Base-by-base conservation (phyloP, 2,113 vertebrate species). In the Ancistrus triradiatus region DNA sequence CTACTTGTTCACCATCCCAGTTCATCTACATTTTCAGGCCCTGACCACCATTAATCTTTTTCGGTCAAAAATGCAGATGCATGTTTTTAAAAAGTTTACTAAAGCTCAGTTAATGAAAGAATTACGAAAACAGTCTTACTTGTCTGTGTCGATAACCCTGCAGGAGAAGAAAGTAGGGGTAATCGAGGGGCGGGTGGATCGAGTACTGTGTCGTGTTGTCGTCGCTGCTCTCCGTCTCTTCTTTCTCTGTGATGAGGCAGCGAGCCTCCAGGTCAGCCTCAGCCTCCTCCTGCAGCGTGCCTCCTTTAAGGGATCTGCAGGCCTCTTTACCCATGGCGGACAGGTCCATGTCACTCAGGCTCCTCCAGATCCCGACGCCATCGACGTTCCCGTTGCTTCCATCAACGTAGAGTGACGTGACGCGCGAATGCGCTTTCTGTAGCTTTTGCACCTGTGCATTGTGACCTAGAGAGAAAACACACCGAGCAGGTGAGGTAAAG, bases 151-250 rank as follows among this genome's bases (percentile, higher is more conserved):
- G 84, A 77, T 82, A 90, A 18, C 89, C 88, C 49, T 88, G 88
- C 66, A 90, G 71, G 35, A 90, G 79, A 10, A 90, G 85, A 73
- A 90, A 89, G 76, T 90, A 90, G 0, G 88, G 89, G 59, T 85
- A 87, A 68, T 90, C 85, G 1, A 86, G 85, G 0, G 89, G 89
- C 0, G 84, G 84, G 63, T 86, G 85, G 24, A 88, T 78, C 70
- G 85, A 87, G 77, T 83, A 89, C 75, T 87, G 87, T 9, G 85
- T 87, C 63, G 77, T 75, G 82, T 83, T 85, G 79, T 87, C 87
- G 0, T 87, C 82, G 13, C 83, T 88, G 64, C 89, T 90, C 66
- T 89, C 89, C 0, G 87, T 89, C 80, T 89, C 88, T 67, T 88
- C 88, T 69, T 87, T 87, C 76, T 88, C 88, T 47, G 78, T 61